phyloP scores from a whole-genome alignment of 2,113 vertebrate species.

The Caracal caracal region DNA sequence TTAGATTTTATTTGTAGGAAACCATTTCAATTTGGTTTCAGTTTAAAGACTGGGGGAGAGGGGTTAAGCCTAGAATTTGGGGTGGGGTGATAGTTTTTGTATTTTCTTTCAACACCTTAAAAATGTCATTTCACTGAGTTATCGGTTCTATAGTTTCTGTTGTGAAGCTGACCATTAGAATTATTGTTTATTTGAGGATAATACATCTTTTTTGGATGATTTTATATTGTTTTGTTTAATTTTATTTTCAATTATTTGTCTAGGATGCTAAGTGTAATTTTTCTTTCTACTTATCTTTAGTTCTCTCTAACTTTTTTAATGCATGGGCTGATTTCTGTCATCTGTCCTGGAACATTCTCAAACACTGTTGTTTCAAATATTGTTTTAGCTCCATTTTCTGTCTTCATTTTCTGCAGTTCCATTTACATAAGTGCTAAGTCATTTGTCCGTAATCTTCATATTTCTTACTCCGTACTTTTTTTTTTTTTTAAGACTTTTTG shows the following conservation, averaged over 20 bases:
- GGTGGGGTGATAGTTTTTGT: neutral
- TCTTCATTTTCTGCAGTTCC: neutral
- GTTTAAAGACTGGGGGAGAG: neutral
- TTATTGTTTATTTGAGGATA: neutral
- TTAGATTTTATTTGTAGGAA: neutral
- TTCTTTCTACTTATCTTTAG: neutral
- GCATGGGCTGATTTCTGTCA: neutral
- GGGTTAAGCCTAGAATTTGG: neutral
- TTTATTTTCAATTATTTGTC: neutral
- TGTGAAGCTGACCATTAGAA: neutral
- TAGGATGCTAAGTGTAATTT: neutral
- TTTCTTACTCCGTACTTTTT: neutral
- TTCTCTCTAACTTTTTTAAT: neutral
- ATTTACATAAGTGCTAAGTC: neutral
- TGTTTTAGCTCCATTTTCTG: neutral
- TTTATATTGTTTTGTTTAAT: neutral
- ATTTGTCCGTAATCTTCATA: neutral
- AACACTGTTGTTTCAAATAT: neutral
- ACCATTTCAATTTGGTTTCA: neutral
- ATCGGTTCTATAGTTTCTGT: neutral
- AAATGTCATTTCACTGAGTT: neutral
- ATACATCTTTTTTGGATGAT: neutral
- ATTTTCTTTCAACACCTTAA: conserved; percentile 4
- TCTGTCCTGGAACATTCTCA: neutral
- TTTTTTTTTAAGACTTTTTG: neutral